Conservation (phyloP, 1,140 invertebrate genomes). For the Eurosta solidaginis region DNA sequence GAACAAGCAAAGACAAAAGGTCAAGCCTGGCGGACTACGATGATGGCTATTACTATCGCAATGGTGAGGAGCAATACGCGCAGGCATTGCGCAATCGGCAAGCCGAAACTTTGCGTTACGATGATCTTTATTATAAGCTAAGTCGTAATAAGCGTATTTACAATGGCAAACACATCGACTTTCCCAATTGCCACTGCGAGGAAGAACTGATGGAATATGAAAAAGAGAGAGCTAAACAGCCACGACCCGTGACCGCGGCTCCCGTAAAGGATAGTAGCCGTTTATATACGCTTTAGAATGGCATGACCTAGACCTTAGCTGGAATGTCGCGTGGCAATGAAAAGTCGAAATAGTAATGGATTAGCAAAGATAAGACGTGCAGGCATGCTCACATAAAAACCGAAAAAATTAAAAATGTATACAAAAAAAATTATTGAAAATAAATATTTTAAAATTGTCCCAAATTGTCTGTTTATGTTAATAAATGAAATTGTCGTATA, state of each 20-base stretch:
- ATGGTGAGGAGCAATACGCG: slow-evolving; percentile 2
- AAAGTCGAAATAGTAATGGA: no score
- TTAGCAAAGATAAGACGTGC: no score
- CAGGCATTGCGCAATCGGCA: slow-evolving; percentile 3
- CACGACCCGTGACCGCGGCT: not conserved
- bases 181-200: not conserved
- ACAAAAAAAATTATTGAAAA: no score
- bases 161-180: not conserved
- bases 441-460: no score
- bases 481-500: not conserved
- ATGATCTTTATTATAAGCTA: not conserved
- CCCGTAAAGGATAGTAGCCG: not conserved
- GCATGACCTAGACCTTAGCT: no score
- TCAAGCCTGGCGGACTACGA: not conserved
- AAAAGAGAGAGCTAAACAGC: not conserved
- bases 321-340: no score
- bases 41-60: slow-evolving; percentile 6
- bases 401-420: no score
- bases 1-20: not conserved
- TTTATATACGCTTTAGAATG: not conserved
- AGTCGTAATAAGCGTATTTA: not conserved
- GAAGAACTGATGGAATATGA: not conserved
- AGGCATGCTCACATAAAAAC: no score
- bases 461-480: not conserved
- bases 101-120: not conserved